Evolutionary conservation across 1,140 invertebrate species (phyloP), one percentile per base, ranked within the genome.

Genomic region (Drosophila lacertosa): DNA sequence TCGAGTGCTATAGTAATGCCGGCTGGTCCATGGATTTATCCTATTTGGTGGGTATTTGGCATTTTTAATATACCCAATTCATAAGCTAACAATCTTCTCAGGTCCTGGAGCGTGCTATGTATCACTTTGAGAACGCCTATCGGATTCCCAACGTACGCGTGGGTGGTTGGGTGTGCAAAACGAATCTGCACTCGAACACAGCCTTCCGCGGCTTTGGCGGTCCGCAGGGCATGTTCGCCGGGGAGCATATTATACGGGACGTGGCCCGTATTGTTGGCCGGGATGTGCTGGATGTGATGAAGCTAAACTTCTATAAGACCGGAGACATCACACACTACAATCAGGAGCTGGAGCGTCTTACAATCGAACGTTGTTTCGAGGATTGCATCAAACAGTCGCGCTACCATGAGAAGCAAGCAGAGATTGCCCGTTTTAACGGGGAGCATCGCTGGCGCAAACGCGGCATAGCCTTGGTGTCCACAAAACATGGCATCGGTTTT

Each of bases 401-500:
- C 72, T 97, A 95, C 84, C 68, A 93, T 7, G 90, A 93, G 84
- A 93, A 95, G 89, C 93, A 93, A 69, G 70, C 90, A 42, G 89
- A 93, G 62, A 92, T 98, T 20, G 92, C 95, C 20, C 76, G 92
- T 65, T 98, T 96, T 69, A 98, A 98, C 83, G 94, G 94, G 65
- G 91, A 95, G 83, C 95, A 98, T 89, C 94, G 95, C 32, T 98
- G 95, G 94, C 95, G 95, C 75, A 99, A 99, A 91, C 94, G 97
- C 15, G 98, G 98, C 7, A 93, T 99, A 2, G 92, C 95, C 0
- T 89, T 98, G 4, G 93, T 98, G n/a, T 97, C 98, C 20, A 96
- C 96, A 0, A 98, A 96, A 92, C 99, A 96, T 91, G 97, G 97
- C 1, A 96, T 99, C 58, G 94, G 96, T 0, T 99, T 98, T 88